Evolutionary conservation across 2,113 vertebrate species (phyloP), one percentile per base, ranked within the genome.

Genomic region (Seriola quinqueradiata): DNA sequence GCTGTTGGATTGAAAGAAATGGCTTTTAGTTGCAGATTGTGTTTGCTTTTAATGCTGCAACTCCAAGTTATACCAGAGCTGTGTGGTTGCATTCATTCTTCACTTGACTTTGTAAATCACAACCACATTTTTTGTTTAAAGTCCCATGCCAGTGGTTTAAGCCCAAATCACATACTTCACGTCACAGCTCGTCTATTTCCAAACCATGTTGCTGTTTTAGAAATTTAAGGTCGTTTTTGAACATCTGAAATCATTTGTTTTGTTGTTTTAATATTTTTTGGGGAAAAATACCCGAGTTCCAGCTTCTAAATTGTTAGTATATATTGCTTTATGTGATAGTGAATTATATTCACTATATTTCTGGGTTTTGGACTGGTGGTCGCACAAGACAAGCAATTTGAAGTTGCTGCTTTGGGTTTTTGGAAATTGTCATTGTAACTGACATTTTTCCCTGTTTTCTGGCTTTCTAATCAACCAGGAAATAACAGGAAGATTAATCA

Each of bases 1-100:
- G 61, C 59, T 78, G 42, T 36, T 65, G 21, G 55, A 75, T 38
- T 78, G 4, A 68, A 71, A 71, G 52, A 50, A 63, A 16, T 25
- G 11, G 54, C 9, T 38, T 32, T 38, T 8, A 38, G 28, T 36
- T 36, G 34, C 34, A 36, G 34, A 36, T 42, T 42, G 40, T 42
- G 40, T 42, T 42, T 42, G 38, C 9, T n/a, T 34, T 55, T 42
- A 65, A 32, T 17, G 5, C 64, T 75, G 32, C 34, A 40, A 19
- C 11, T 16, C 11, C 52, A 3, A 44, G 25, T 46, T 17, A 6
- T 17, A 58, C 52, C 55, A 75, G 77, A 80, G 52, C 58, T 50
- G 14, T 1, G 9, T 16, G 1, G 25, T 23, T n/a, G 4, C 12
- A 4, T 13, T 76, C 11, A 32, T 3, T 68, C 54, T 1, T 4